Evolutionary conservation across 2,888 invertebrate species (phyloP), one percentile per base, ranked within the genome.

Genomic region (Mantis religiosa): DNA sequence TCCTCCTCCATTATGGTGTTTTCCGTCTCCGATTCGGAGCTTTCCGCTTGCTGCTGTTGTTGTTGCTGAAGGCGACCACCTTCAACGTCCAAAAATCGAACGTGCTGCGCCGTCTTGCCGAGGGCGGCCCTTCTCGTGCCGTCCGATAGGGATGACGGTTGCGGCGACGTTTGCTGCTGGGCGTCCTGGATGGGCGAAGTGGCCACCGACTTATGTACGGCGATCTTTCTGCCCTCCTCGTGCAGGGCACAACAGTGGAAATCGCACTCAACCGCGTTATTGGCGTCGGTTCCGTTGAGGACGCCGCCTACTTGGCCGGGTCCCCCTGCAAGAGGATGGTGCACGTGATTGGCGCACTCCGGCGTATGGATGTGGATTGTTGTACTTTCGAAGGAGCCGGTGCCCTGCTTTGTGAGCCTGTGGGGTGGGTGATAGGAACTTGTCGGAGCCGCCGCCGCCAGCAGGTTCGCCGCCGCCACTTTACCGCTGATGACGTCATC

Each of bases 181-280:
- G 94, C 94, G 93, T 97, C 97, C 93, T 97, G 98, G 90, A 98
- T 98, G 92, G 98, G 98, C 90, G 98, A 98, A 91, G 98, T 98
- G 91, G 98, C 98, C 91, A 98, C 98, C 93, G 97, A 97, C 94
- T 98, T 98, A 94, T 97, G 97, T 91, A 98, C 97, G 91, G 98
- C 97, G 92, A 98, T 98, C 92, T 97, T 96, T 90, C 98, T 96
- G 14, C 98, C 98, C 93, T 98, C 98, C 93, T 98, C 98, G 95
- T 98, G 98, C 92, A 98, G 94, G 91, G 98, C 97, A 94, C 98
- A 98, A 94, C 98, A 98, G 93, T 98, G 98, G 94, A 98, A 98
- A 94, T 98, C 98, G 94, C 98, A 98, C 94, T 98, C 98, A 91
- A 94, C 94, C 84, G 92, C 92, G 81, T 94, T 93, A 92, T 94